These are phyloP conservation scores for Cosmopolites sordidus DNA, from an alignment of 2,888 invertebrate genomes.

Conservation along the genomic window DNA sequence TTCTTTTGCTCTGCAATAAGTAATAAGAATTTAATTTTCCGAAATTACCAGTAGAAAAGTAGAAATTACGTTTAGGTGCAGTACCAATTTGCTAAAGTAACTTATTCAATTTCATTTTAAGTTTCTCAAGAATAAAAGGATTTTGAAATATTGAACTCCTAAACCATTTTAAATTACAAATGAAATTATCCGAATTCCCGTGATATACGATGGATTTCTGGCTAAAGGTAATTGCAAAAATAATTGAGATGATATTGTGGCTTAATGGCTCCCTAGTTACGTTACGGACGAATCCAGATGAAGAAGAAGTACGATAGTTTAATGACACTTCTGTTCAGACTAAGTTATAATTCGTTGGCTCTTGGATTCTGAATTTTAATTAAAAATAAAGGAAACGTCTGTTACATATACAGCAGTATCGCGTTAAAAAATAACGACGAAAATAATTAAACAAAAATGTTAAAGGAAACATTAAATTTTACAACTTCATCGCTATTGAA, in stretches of 20 bases:
- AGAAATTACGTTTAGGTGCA: background rate
- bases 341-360: constrained; percentile 2
- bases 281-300: constrained; percentile 3
- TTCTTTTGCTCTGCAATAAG: background rate
- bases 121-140: constrained; percentile 5
- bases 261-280: constrained; percentile 2
- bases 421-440: too few relatives aligned
- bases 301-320: constrained; percentile 7
- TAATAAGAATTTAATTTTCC: background rate
- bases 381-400: constrained; percentile 1
- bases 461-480: too few relatives aligned
- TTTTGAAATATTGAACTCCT: constrained; percentile 7
- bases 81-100: constrained; percentile 4
- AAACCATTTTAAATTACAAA: constrained; percentile 9
- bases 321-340: constrained; percentile 7
- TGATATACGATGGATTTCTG: constrained; percentile 3
- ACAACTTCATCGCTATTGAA: too few relatives aligned
- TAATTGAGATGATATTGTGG: constrained; percentile 6
- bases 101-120: constrained; percentile 4
- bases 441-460: too few relatives aligned
- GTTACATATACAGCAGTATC: background rate
- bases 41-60: background rate
- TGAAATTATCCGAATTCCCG: constrained; percentile 5
- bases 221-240: constrained; percentile 8
- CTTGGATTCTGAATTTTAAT: background rate